Evolutionary conservation across 1,140 invertebrate genomes (phyloP), one percentile per base, ranked within the genome.

Genomic region (Bicyclus anynana): DNA sequence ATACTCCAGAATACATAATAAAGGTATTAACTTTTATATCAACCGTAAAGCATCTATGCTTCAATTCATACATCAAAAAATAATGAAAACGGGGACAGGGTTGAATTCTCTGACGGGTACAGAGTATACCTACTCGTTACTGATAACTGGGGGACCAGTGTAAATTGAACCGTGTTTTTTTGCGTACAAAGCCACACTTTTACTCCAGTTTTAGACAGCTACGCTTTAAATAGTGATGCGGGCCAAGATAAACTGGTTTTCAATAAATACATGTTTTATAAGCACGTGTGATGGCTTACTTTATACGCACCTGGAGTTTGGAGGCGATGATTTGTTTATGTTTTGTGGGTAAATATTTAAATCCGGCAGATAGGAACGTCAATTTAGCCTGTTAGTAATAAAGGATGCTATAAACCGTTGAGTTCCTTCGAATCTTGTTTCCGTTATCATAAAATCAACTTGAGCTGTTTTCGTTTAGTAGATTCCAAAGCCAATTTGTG

Each of bases 81-180:
- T 67, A 67, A 64, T 65, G 62, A 54, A 69, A 69, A 65, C 52
- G 53, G 46, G 62, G 62, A 65, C 59, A 69, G 29, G 40, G 56
- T 52, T 65, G 59, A 63, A 65, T 57, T 59, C 53, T 56, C n/a
- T n/a, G n/a, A n/a, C n/a, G n/a, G 50, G 53, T 23, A 23, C 49
- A 40, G 13, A 35, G 48, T 56, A 52, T 58, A 40, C 13, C 37
- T 50, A 40, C 57, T 47, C 56, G 60, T 61, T 63, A 63, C 53
- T 47, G 47, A 48, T 49, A 67, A 59, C 51, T 48, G 21, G 20
- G n/a, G 50, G 44, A 37, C 65, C 56, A 55, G 50, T 29, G 27
- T 40, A 29, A 56, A 14, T 38, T 62, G 64, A 54, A 10, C 54
- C 16, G 44, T 40, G 38, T 27, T 56, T 62, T 62, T 52, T 49